Percentiles rank a stretch among this genome's conserved stretches.
phyloP scores from a whole-genome alignment of 1,140 invertebrate species.

The Bradynema listronoti region DNA sequence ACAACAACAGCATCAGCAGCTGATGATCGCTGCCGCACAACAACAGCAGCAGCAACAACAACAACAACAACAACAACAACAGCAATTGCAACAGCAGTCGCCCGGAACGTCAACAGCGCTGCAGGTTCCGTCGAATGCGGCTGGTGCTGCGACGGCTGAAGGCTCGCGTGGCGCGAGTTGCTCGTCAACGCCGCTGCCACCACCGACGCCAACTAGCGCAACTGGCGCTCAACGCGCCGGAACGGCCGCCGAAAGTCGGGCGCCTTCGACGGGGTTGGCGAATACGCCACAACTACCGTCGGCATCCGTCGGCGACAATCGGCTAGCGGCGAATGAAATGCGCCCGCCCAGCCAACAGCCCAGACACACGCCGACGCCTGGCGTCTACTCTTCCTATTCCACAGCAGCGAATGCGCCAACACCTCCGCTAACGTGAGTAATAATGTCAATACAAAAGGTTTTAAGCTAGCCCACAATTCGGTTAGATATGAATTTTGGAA shows the following conservation, averaged over 20 bases:
- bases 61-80: background rate
- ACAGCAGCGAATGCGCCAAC: slow-evolving; percentile 24
- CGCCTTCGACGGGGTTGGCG: slow-evolving; percentile 16
- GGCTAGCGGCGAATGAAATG: background rate
- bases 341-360: slow-evolving; percentile 8
- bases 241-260: slow-evolving; percentile 1
- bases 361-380: slow-evolving; percentile 15
- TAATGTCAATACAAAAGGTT: no score
- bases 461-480: no score
- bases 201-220: background rate
- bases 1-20: slow-evolving; percentile 11
- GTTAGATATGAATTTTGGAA: no score
- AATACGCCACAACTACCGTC: slow-evolving; percentile 11
- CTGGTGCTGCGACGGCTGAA: no score
- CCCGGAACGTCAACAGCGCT: slow-evolving; percentile 7
- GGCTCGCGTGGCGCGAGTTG: no score
- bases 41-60: slow-evolving; percentile 18
- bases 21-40: background rate
- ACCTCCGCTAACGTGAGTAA: slow-evolving; percentile 27
- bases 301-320: slow-evolving; percentile 3
- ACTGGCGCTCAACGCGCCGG: no score
- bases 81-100: slow-evolving; percentile 2
- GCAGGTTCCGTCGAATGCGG: no score
- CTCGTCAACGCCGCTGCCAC: slow-evolving; percentile 11
- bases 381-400: slow-evolving; percentile 13